Evolutionary conservation across 2,113 vertebrate species (phyloP).

Genomic region (Empidonax traillii): DNA sequence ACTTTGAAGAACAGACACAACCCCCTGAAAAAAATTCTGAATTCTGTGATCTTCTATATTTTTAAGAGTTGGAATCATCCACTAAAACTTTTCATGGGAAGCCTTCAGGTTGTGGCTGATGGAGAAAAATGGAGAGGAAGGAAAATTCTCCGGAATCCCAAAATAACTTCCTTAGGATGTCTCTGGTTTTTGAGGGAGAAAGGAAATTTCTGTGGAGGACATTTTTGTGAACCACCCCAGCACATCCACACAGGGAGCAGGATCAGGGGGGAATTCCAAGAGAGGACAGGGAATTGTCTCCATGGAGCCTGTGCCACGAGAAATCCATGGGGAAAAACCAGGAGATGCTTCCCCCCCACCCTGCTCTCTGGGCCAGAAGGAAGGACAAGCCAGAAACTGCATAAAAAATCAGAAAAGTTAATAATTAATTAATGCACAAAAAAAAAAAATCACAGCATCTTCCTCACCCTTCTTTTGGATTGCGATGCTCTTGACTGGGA

Average conservation of each 20-base stretch:
- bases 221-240: neutral
- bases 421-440: neutral
- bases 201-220: neutral
- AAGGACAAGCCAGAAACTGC: neutral
- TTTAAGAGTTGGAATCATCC: neutral
- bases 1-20: neutral
- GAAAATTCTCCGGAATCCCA: neutral
- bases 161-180: neutral
- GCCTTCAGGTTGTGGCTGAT: neutral
- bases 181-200: neutral
- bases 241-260: rapidly evolving
- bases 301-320: rapidly evolving
- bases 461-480: neutral
- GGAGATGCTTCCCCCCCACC: rapidly evolving
- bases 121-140: neutral
- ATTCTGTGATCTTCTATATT: neutral
- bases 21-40: neutral
- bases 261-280: neutral
- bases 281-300: neutral
- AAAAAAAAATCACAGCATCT: neutral
- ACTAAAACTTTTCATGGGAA: neutral
- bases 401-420: neutral
- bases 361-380: neutral
- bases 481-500: neutral
- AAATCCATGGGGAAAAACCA: rapidly evolving